Conservation (phyloP, 2,888 invertebrate species). For the Anarsia innoxiella region DNA sequence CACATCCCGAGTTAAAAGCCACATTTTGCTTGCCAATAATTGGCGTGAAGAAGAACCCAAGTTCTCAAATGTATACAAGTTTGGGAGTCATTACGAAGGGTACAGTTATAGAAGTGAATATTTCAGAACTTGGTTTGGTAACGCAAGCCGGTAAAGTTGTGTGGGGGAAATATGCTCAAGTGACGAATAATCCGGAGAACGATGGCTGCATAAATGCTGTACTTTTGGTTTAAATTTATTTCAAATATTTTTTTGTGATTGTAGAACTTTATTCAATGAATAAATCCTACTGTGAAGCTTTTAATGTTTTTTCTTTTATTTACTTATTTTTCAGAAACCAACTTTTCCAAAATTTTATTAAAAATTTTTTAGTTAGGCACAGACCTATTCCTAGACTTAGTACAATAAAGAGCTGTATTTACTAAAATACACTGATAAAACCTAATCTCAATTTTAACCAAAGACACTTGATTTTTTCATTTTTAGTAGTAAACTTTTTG, state of each 20-base stretch:
- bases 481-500: too few species aligned
- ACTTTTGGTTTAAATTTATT: slow-evolving; percentile 84
- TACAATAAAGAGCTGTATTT: too few species aligned
- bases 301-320: slow-evolving; percentile 17
- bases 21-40: slow-evolving; percentile 98
- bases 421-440: too few species aligned
- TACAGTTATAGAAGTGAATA: slow-evolving; percentile 97
- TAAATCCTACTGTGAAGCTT: slow-evolving; percentile 28
- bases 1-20: slow-evolving; percentile 98
- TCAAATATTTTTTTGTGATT: slow-evolving; percentile 18
- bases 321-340: too few species aligned
- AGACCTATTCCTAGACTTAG: too few species aligned
- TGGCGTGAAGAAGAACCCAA: slow-evolving; percentile 99
- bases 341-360: too few species aligned
- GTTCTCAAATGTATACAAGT: slow-evolving; percentile 96
- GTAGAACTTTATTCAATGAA: slow-evolving; percentile 15
- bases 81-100: slow-evolving; percentile 99
- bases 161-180: slow-evolving; percentile 99
- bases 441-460: too few species aligned
- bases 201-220: slow-evolving; percentile 99
- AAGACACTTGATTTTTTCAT: too few species aligned
- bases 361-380: too few species aligned
- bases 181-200: slow-evolving; percentile 99
- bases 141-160: slow-evolving; percentile 99
- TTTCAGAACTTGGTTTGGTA: slow-evolving; percentile 98